These are phyloP conservation scores for Oreohelix idahoensis DNA, from an alignment of 1,140 invertebrate species.

Conservation along the genomic window DNA sequence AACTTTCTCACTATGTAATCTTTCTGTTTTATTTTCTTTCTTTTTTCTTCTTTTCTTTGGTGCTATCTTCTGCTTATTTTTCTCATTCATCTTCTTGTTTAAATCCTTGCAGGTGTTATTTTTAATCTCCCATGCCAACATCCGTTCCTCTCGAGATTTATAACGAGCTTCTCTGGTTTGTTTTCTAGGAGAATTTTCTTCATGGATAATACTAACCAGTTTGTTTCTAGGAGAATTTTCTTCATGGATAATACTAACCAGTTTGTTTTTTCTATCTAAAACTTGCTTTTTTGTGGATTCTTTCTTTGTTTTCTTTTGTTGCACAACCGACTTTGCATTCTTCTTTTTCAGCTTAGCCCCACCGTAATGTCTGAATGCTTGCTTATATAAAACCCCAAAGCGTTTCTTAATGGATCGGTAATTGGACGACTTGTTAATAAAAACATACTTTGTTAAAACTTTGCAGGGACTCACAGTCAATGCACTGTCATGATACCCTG, in stretches of 20 bases:
- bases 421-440: constrained; percentile 1
- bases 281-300: neutral
- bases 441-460: constrained; percentile 27
- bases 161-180: neutral
- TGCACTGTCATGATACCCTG: neutral
- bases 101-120: neutral
- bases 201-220: neutral
- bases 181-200: neutral
- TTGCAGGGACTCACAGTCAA: neutral
- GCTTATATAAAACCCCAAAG: constrained; percentile 25
- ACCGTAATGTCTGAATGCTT: constrained; percentile 18
- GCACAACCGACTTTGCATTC: neutral
- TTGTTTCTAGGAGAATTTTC: neutral
- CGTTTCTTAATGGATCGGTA: neutral
- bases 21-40: neutral
- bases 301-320: neutral
- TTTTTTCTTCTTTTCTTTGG: neutral
- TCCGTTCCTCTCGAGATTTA: neutral
- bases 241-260: neutral
- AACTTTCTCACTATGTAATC: neutral
- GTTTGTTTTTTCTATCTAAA: neutral
- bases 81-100: neutral
- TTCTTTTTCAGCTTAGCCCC: neutral
- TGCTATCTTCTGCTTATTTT: neutral
- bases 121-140: neutral